These are phyloP conservation scores for Artibeus lituratus DNA, from an alignment of 2,797 vertebrate genomes.

Conservation along the genomic window DNA sequence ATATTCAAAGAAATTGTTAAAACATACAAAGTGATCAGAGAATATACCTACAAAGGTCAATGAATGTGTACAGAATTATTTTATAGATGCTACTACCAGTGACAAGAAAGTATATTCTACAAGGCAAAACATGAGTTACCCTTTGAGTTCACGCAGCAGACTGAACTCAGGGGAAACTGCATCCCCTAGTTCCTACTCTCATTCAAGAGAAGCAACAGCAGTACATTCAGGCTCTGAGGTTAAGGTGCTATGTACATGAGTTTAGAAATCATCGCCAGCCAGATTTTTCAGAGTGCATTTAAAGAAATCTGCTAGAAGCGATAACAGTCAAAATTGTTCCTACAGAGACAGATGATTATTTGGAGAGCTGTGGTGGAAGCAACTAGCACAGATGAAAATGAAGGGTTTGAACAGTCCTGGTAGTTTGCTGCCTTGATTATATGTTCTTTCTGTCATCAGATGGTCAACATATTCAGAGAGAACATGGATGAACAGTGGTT, in stretches of 20 bases:
- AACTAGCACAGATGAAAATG: not conserved
- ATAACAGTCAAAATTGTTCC: not conserved
- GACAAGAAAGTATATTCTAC: not conserved
- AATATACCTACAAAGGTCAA: not conserved
- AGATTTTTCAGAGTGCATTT: slow-evolving; percentile 30
- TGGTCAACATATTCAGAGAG: not conserved
- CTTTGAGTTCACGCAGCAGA: not conserved
- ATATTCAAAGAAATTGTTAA: not conserved
- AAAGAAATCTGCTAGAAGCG: not conserved
- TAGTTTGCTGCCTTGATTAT: not conserved
- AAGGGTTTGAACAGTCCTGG: not conserved
- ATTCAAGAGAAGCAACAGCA: not conserved
- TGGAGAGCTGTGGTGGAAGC: not conserved
- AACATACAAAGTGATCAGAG: not conserved
- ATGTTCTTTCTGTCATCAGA: not conserved
- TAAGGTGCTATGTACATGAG: not conserved
- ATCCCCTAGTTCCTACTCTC: not conserved
- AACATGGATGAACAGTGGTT: not conserved
- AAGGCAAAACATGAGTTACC: not conserved
- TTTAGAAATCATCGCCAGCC: not conserved
- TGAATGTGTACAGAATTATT: not conserved
- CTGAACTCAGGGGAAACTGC: not conserved
- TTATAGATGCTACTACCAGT: not conserved
- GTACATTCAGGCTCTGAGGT: not conserved
- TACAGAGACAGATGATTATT: slow-evolving; percentile 5